Percentiles rank a stretch among this genome's conserved stretches.
These are phyloP conservation scores for Onthophagus taurus DNA, from an alignment of 1,140 invertebrate species.

Conservation along the genomic window DNA sequence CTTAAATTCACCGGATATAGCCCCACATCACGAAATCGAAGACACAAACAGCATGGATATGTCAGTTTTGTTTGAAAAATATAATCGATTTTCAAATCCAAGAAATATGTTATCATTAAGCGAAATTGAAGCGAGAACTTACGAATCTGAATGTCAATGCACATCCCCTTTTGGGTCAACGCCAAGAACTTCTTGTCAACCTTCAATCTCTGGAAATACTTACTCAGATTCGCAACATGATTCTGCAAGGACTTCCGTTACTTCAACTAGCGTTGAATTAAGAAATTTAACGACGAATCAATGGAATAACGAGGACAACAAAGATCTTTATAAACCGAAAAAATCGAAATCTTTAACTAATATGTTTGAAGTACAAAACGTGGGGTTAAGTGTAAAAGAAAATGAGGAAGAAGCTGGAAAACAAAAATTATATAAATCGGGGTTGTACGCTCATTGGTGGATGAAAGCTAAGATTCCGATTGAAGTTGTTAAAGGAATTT, in stretches of 20 bases:
- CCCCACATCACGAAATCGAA: conserved; percentile 16
- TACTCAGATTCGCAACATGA: conserved; percentile 40
- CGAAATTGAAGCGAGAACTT: conserved; percentile 55
- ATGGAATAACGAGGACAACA: conserved; percentile 33
- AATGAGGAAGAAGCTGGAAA: conserved; percentile 30
- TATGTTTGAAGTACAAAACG: neutral
- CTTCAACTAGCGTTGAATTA: conserved; percentile 40
- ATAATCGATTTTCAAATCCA: conserved; percentile 10
- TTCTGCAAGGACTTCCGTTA: conserved; percentile 40
- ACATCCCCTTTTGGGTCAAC: conserved; percentile 63
- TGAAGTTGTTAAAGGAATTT: conserved; percentile 47
- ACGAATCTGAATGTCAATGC: conserved; percentile 60
- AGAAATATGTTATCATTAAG: conserved; percentile 40
- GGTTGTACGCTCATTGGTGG: conserved; percentile 86
- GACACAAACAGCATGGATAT: conserved; percentile 12
- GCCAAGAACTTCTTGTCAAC: conserved; percentile 49
- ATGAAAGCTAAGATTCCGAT: conserved; percentile 73
- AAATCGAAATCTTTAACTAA: conserved; percentile 13
- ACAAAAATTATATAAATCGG: conserved; percentile 59
- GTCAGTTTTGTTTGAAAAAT: conserved; percentile 13
- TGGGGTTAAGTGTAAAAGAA: conserved; percentile 13
- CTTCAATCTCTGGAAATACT: conserved; percentile 43
- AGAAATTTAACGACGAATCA: conserved; percentile 27
- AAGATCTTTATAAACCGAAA: conserved; percentile 30
- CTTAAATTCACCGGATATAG: conserved; percentile 53